These are phyloP conservation scores for Trichacis sp. DNA, from an alignment of 2,888 invertebrate genomes.

Conservation along the genomic window DNA sequence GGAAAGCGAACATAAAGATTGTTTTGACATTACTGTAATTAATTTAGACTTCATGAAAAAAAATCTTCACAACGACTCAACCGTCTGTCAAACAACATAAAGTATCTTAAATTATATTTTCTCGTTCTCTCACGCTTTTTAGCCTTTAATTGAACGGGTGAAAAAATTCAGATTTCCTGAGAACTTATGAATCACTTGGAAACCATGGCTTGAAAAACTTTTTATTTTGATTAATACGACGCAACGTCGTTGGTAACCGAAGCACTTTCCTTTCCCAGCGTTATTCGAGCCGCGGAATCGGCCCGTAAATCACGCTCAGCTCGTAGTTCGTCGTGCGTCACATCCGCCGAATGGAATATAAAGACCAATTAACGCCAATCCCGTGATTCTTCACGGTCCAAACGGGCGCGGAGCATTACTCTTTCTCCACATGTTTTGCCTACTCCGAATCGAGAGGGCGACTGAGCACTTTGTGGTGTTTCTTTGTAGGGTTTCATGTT, in stretches of 20 bases:
- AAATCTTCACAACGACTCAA: no score
- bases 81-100: no score
- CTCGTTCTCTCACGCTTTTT: no score
- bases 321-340: slow-evolving; percentile 38
- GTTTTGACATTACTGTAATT: no score
- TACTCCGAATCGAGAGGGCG: slow-evolving; percentile 20
- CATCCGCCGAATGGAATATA: slow-evolving; percentile 45
- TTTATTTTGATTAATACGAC: slow-evolving; percentile 4
- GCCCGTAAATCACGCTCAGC: slow-evolving; percentile 40
- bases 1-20: no score
- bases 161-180: no score
- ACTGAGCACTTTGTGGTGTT: slow-evolving; percentile 14
- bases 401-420: slow-evolving; percentile 24
- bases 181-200: no score
- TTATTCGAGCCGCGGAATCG: slow-evolving; percentile 24
- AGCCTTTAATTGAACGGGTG: no score
- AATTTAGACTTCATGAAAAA: no score
- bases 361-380: slow-evolving; percentile 51
- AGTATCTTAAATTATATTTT: no score
- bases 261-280: slow-evolving; percentile 11
- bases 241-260: slow-evolving; percentile 25
- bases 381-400: slow-evolving; percentile 44
- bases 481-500: slow-evolving; percentile 4
- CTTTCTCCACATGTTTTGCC: slow-evolving; percentile 22
- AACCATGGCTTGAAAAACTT: no score